Conservation (phyloP, 2,113 vertebrate genomes). For the Anas platyrhynchos region DNA sequence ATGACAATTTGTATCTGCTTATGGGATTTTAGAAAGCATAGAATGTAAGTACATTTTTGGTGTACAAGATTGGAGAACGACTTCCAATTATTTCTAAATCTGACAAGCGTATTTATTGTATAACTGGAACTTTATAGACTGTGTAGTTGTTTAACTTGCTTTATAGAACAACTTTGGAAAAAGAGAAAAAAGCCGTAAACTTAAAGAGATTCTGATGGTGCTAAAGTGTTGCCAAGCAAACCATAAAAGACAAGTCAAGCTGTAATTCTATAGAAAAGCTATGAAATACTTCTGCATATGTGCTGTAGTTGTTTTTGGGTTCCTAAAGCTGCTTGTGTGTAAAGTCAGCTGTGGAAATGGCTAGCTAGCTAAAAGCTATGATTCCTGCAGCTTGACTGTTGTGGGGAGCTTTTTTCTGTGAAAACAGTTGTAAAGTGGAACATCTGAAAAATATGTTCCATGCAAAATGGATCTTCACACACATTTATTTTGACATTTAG, state of each 20-base stretch:
- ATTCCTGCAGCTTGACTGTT: constrained; percentile 28
- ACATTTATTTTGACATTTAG: constrained; percentile 76
- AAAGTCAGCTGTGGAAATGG: constrained; percentile 45
- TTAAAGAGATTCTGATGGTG: constrained; percentile 21
- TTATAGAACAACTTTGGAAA: background rate
- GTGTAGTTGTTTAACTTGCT: background rate
- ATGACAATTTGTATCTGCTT: background rate
- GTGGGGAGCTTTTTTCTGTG: constrained; percentile 25
- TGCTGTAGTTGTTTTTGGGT: background rate
- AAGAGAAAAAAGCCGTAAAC: background rate
- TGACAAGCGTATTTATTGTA: background rate
- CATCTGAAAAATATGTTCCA: constrained; percentile 77
- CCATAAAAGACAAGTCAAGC: constrained; percentile 30
- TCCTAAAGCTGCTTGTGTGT: constrained; percentile 20
- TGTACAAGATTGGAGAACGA: accelerated
- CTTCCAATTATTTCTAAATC: background rate
- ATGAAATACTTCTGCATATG: constrained; percentile 4
- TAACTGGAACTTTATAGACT: constrained; percentile 15
- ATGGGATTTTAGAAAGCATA: background rate
- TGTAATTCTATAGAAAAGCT: constrained; percentile 24
- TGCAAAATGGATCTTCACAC: constrained; percentile 77
- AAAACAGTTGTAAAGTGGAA: constrained; percentile 72
- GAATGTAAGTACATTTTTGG: background rate
- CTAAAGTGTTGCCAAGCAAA: constrained; percentile 28
- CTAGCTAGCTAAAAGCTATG: constrained; percentile 13